Evolutionary conservation across 92 coral and sea anemone species (phyloP).

Genomic region (Muricea muricata): DNA sequence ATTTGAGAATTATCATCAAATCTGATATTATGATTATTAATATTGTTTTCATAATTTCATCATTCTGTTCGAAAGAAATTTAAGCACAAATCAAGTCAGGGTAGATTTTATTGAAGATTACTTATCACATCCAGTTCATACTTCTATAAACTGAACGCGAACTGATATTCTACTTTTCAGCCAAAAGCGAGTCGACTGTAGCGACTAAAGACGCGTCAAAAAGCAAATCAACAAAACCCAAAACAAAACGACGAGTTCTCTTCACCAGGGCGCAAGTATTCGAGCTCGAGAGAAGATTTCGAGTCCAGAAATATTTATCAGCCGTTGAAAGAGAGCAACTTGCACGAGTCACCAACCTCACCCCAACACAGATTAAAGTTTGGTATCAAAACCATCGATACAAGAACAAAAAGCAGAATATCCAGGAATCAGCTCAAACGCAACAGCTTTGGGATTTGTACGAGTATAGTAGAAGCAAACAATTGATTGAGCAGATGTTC

Average conservation of each 20-base stretch:
- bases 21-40: too few species aligned
- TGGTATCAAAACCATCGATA: constrained; percentile 99
- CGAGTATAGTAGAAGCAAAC: constrained; percentile 13
- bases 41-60: too few species aligned
- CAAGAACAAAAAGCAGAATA: constrained; percentile 85
- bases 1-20: too few species aligned
- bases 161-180: not conserved
- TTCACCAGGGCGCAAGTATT: constrained; percentile 92
- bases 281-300: constrained; percentile 92
- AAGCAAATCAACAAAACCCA: constrained; percentile 41
- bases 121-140: too few species aligned
- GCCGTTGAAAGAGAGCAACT: constrained; percentile 96
- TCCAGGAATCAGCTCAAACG: constrained; percentile 36
- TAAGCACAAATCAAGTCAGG: too few species aligned
- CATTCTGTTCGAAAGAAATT: too few species aligned
- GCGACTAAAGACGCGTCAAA: not conserved
- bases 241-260: constrained; percentile 84
- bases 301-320: constrained; percentile 92
- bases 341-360: constrained; percentile 92
- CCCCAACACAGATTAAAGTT: constrained; percentile 95
- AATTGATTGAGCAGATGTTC: not conserved
- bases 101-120: too few species aligned
- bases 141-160: not conserved
- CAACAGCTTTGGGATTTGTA: constrained; percentile 40
- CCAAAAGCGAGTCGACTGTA: not conserved